Evolutionary conservation across 2,113 vertebrate species (phyloP), one percentile per base, ranked within the genome.

Genomic region (Trichomycterus rosablanca): DNA sequence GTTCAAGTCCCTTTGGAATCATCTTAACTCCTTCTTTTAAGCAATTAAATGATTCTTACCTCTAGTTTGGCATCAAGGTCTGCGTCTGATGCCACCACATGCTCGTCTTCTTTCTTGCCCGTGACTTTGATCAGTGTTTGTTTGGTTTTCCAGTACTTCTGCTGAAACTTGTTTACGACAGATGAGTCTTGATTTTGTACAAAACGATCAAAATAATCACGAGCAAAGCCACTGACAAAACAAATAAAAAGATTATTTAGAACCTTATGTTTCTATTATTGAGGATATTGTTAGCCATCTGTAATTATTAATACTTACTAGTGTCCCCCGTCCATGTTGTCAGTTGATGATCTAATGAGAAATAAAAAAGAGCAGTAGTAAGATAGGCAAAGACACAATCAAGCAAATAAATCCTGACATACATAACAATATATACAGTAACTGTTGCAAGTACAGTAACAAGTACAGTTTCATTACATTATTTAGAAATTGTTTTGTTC

Each of bases 131-230:
- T 94, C 59, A 98, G 87, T 0, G 92, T 92, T 83, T 98, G 96
- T 56, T 97, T 98, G 24, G 95, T 98, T 75, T 93, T 97, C 96
- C 96, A 98, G 70, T 94, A 98, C 52, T 90, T 94, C 84, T 94
- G 93, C 68, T 96, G 95, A 86, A 98, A 94, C 81, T 91, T 95
- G 83, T 95, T 98, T 58, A 98, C 92, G 52, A 97, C 92, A 0
- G 95, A 95, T 5, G 92, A 94, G 72, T 97, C 93, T 58, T 91
- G 90, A 72, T 87, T 87, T 78, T 93, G 90, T 66, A 91, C 81
- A 71, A 90, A 89, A 42, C 90, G 93, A 73, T 91, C 92, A 20
- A 92, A 84, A 58, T 93, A 84, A 51, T 94, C 91, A 52, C 90
- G 87, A 48, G 90, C 86, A 76, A 87, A 90, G 67, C 88, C 88